Conservation (phyloP, 2,888 invertebrate genomes). For the Pocota personata region DNA sequence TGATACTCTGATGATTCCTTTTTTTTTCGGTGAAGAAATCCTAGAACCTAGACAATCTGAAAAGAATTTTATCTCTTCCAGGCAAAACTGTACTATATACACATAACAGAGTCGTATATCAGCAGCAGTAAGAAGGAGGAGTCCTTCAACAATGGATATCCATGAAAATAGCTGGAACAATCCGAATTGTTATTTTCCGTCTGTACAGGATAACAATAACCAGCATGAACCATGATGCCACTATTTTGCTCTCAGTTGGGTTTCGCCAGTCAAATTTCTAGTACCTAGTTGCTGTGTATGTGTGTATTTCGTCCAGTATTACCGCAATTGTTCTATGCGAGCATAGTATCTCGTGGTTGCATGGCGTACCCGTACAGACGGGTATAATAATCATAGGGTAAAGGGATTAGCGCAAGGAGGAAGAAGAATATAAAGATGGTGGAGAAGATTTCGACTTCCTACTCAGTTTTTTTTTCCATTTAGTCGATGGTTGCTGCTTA, state of each 20-base stretch:
- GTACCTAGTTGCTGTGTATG: not conserved
- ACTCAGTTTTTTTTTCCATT: constrained; percentile 18
- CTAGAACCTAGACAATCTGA: constrained; percentile 10
- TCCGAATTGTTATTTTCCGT: constrained; percentile 65
- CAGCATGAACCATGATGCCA: constrained; percentile 64
- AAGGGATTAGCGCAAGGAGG: not conserved
- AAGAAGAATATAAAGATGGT: constrained; percentile 2
- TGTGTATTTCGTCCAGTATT: constrained; percentile 22
- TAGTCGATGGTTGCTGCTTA: constrained; percentile 35
- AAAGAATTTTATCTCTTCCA: not conserved
- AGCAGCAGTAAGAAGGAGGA: not conserved
- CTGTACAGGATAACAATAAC: constrained; percentile 64
- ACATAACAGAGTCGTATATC: not conserved
- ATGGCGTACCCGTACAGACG: constrained; percentile 6
- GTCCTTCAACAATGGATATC: constrained; percentile 21
- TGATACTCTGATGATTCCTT: constrained; percentile 33
- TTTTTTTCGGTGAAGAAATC: not conserved
- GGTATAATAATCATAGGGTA: constrained; percentile 9
- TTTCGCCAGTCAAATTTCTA: constrained; percentile 50
- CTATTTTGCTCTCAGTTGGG: constrained; percentile 43
- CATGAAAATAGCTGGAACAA: constrained; percentile 46
- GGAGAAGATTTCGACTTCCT: constrained; percentile 48
- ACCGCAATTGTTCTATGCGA: constrained; percentile 26
- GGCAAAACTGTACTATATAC: not conserved
- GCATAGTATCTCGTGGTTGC: not conserved